Percentiles rank a stretch among this genome's conserved stretches.
Conservation (phyloP, 2,888 invertebrate species). For the Scaptomyza cyrtandrae region DNA sequence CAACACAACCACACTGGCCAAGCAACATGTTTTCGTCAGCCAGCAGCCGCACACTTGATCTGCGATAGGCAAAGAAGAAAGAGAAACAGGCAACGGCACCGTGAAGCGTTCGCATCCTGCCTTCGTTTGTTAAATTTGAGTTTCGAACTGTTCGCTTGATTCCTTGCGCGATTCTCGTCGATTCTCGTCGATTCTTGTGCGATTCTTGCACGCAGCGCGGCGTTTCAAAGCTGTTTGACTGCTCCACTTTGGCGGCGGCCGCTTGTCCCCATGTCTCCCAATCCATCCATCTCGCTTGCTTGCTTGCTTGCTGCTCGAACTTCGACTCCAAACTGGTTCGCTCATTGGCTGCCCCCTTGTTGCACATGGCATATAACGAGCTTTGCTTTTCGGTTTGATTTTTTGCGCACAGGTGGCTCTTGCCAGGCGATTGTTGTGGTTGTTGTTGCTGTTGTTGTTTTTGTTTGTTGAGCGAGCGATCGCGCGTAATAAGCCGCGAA, state of each 20-base stretch:
- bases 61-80: slow-evolving; percentile 23
- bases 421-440: slow-evolving; percentile 20
- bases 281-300: slow-evolving; percentile 51
- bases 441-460: slow-evolving; percentile 26
- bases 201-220: slow-evolving; percentile 50
- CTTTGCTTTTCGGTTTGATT: slow-evolving; percentile 76
- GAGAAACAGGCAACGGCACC: slow-evolving; percentile 3
- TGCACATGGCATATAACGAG: slow-evolving; percentile 62
- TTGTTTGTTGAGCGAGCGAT: slow-evolving; percentile 55
- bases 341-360: slow-evolving; percentile 25
- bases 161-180: slow-evolving; percentile 7
- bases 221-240: slow-evolving; percentile 79
- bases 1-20: background rate
- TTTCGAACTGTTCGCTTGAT: background rate
- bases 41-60: slow-evolving; percentile 25
- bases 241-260: slow-evolving; percentile 75
- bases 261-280: slow-evolving; percentile 58
- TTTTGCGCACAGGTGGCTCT: slow-evolving; percentile 75
- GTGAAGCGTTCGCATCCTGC: slow-evolving; percentile 47
- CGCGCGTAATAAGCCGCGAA: slow-evolving; percentile 82
- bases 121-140: slow-evolving; percentile 8
- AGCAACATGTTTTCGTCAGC: slow-evolving; percentile 38
- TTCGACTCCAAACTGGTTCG: slow-evolving; percentile 67
- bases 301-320: slow-evolving; percentile 19
- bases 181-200: slow-evolving; percentile 3